Percentiles rank a stretch among this genome's conserved stretches.
Conservation (phyloP, 2,888 invertebrate genomes). For the Fissipunctia ypsillon region DNA sequence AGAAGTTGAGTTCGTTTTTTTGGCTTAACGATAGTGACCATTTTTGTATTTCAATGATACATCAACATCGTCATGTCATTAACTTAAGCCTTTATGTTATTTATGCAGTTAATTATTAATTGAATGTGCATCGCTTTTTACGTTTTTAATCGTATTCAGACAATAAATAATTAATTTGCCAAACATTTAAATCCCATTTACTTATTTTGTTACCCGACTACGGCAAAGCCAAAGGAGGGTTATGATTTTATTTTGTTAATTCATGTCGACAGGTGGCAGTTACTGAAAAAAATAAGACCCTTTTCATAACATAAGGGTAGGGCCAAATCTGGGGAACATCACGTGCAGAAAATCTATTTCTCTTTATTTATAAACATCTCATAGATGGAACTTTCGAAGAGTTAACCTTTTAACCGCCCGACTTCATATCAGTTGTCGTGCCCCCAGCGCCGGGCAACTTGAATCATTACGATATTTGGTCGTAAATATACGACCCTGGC, state of each 20-base stretch:
- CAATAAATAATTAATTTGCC: neutral
- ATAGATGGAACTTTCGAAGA: too few relatives aligned
- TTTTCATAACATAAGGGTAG: neutral
- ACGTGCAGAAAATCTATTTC: neutral
- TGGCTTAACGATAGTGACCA: too few relatives aligned
- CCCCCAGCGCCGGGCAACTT: too few relatives aligned
- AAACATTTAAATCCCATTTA: conserved; percentile 4
- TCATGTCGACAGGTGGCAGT: too few relatives aligned
- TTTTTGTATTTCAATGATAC: conserved; percentile 16
- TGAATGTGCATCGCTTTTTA: neutral
- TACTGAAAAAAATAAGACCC: neutral
- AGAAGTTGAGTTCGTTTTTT: neutral
- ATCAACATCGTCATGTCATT: neutral
- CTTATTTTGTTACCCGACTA: neutral
- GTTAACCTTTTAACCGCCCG: too few relatives aligned
- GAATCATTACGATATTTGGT: too few relatives aligned
- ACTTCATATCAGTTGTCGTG: too few relatives aligned
- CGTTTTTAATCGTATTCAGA: too few relatives aligned
- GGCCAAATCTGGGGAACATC: neutral
- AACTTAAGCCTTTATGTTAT: neutral
- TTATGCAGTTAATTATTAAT: neutral
- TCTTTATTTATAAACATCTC: conserved; percentile 6
- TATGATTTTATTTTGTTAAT: neutral
- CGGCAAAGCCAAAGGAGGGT: neutral
- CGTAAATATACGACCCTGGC: too few relatives aligned